Percentiles rank a stretch among this genome's conserved stretches.
Evolutionary conservation across 2,797 vertebrate genomes (phyloP).

Genomic region (Mallotus villosus): DNA sequence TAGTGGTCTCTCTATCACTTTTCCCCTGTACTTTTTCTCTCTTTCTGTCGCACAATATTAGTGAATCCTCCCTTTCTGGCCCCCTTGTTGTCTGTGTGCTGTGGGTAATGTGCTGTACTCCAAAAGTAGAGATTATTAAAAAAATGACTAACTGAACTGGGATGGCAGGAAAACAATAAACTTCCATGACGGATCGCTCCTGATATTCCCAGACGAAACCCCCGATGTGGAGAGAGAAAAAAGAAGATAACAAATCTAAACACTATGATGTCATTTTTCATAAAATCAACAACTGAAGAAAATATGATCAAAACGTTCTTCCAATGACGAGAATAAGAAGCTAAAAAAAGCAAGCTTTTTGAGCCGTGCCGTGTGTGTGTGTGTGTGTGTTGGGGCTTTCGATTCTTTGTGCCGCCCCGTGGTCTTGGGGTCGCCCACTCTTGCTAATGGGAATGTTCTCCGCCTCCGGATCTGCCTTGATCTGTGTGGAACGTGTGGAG

Average conservation of each 20-base stretch:
- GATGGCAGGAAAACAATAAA: constrained; percentile 58
- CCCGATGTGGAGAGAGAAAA: constrained; percentile 66
- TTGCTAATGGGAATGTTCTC: constrained; percentile 30
- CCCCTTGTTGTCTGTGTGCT: constrained; percentile 71
- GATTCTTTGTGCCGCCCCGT: constrained; percentile 56
- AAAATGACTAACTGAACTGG: constrained; percentile 55
- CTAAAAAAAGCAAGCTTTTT: constrained; percentile 54
- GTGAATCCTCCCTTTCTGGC: constrained; percentile 55
- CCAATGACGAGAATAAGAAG: constrained; percentile 58
- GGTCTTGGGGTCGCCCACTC: constrained; percentile 42
- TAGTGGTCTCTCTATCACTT: constrained; percentile 18
- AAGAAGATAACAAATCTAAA: constrained; percentile 55
- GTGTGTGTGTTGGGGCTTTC: constrained; percentile 44
- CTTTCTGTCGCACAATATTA: constrained; percentile 70
- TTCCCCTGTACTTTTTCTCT: constrained; percentile 40
- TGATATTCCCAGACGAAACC: constrained; percentile 63
- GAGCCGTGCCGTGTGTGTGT: constrained; percentile 48
- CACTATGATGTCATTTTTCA: constrained; percentile 74
- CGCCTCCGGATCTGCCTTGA: constrained; percentile 25
- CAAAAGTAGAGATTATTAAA: constrained; percentile 66
- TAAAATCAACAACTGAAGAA: constrained; percentile 64
- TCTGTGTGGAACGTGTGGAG: constrained; percentile 22
- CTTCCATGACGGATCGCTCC: constrained; percentile 59
- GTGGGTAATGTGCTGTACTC: constrained; percentile 80
- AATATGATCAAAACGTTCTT: constrained; percentile 68